Evolutionary conservation across 2,888 invertebrate species (phyloP).

Genomic region (Ormyrus nitidulus): DNA sequence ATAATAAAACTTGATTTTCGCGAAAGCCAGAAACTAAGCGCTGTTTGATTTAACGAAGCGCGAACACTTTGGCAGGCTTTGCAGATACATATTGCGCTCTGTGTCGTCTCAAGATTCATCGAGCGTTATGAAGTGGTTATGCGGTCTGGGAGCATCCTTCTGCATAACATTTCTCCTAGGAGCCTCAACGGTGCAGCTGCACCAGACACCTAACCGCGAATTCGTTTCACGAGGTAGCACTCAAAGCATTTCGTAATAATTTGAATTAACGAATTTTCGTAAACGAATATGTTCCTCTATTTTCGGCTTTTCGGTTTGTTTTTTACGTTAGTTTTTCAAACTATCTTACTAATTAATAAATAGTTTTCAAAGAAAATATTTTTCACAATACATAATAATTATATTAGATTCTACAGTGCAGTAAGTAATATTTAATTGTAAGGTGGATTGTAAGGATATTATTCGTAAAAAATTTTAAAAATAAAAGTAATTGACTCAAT

Average conservation of each 20-base stretch:
- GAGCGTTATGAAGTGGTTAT: conserved; percentile 47
- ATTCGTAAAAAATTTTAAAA: no score
- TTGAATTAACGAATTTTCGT: conserved; percentile 20
- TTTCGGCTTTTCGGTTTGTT: not conserved
- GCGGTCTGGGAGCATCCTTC: conserved; percentile 25
- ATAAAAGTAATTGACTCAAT: no score
- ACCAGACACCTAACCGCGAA: conserved; percentile 2
- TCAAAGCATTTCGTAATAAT: conserved; percentile 44
- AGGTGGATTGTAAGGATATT: no score
- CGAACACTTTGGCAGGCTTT: conserved; percentile 24
- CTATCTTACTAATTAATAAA: no score
- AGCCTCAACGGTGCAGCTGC: not conserved
- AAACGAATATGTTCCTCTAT: conserved; percentile 15
- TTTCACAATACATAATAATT: no score
- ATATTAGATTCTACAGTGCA: no score
- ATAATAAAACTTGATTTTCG: not conserved
- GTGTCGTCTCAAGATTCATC: conserved; percentile 39
- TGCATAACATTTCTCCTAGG: conserved; percentile 16
- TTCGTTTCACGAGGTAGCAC: conserved; percentile 18
- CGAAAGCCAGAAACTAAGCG: not conserved
- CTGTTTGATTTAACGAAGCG: conserved; percentile 25
- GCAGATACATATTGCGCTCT: conserved; percentile 2
- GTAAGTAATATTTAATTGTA: no score
- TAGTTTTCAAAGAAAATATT: no score
- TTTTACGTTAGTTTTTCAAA: no score